Evolutionary conservation across 2,113 vertebrate species (phyloP).

Genomic region (Neodontobutis hainanensis): DNA sequence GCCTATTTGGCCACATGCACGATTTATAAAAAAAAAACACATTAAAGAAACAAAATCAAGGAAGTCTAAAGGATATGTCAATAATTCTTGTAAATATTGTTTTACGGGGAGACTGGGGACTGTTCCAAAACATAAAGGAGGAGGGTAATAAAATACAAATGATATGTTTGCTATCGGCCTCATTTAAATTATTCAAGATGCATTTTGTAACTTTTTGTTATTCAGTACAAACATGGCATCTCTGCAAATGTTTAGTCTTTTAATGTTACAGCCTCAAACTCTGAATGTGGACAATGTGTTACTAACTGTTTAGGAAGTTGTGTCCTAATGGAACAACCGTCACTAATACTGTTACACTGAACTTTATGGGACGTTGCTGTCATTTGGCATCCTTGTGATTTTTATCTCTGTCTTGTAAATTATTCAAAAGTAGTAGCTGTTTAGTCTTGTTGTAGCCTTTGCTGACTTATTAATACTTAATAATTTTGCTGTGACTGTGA

Average conservation of each 20-base stretch:
- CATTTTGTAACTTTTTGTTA: not conserved
- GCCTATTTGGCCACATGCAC: conserved; percentile 53
- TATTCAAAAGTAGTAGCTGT: not conserved
- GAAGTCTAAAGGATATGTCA: conserved; percentile 2
- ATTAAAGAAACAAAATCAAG: conserved; percentile 2
- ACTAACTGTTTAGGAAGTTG: not conserved
- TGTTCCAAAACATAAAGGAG: conserved; percentile 25
- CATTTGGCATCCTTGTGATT: too few relatives aligned
- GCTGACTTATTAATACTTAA: not conserved
- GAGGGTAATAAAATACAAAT: not conserved
- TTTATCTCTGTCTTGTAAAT: too few relatives aligned
- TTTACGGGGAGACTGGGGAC: conserved; percentile 26
- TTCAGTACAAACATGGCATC: not conserved
- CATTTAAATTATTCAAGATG: not conserved
- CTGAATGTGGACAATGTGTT: not conserved
- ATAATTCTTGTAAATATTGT: conserved; percentile 7
- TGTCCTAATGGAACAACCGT: not conserved
- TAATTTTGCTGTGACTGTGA: not conserved
- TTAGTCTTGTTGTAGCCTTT: not conserved
- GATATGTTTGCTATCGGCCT: not conserved
- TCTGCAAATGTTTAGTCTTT: not conserved
- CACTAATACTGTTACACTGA: too few relatives aligned
- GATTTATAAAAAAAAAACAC: conserved; percentile 34
- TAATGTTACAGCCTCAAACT: not conserved
- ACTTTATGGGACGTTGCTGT: too few relatives aligned